These are phyloP conservation scores for Cepaea hortensis DNA, from an alignment of 2,888 invertebrate species.

Conservation along the genomic window DNA sequence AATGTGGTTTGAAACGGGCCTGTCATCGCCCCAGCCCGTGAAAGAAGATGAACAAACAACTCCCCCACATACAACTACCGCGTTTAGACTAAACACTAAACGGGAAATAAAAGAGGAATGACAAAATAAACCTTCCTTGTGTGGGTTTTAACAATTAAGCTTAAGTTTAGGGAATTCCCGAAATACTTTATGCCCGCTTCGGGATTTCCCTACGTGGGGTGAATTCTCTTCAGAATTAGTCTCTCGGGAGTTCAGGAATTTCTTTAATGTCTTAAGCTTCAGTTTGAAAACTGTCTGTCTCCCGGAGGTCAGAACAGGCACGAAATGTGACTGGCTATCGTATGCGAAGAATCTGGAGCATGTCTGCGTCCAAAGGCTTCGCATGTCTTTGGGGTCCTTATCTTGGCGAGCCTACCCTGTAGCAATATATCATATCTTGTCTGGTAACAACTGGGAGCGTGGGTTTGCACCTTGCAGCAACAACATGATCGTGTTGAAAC, in stretches of 20 bases:
- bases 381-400: background rate
- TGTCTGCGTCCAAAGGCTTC: background rate
- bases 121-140: constrained; percentile 3
- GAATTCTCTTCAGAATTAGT: background rate
- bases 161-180: background rate
- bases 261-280: background rate
- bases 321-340: background rate
- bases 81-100: background rate
- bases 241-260: background rate
- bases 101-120: background rate
- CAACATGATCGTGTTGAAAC: too few relatives aligned
- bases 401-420: too few relatives aligned
- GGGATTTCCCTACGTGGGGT: background rate
- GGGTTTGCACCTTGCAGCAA: too few relatives aligned
- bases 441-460: too few relatives aligned
- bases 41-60: background rate
- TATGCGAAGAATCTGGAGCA: background rate
- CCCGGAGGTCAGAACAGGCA: background rate
- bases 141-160: background rate
- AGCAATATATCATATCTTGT: too few relatives aligned
- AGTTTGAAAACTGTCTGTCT: background rate
- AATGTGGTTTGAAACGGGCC: background rate
- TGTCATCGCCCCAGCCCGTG: background rate
- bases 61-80: background rate
- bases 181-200: background rate